Conservation (phyloP, 1,140 invertebrate species). For the Lutraria rhynchaena region DNA sequence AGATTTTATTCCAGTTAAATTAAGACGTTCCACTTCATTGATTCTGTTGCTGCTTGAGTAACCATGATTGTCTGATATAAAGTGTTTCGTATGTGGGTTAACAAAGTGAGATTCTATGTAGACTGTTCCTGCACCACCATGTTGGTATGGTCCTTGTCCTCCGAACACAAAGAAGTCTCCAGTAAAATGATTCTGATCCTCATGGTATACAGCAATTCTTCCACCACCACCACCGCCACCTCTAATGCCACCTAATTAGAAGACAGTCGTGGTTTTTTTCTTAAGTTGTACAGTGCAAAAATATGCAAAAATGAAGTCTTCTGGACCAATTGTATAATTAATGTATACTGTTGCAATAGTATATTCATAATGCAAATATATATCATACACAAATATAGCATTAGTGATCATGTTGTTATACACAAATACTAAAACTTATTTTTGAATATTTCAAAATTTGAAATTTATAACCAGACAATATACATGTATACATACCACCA, state of each 20-base stretch:
- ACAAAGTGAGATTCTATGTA: slow-evolving; percentile 65
- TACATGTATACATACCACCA: slow-evolving; percentile 44
- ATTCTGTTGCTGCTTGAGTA: slow-evolving; percentile 63
- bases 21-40: slow-evolving; percentile 62
- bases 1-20: slow-evolving; percentile 37
- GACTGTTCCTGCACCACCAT: slow-evolving; percentile 72
- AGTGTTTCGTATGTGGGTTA: slow-evolving; percentile 42
- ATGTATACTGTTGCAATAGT: no score
- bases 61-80: slow-evolving; percentile 64
- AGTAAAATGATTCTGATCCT: slow-evolving; percentile 67
- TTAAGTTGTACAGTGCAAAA: no score
- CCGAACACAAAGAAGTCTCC: slow-evolving; percentile 69
- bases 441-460: no score
- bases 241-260: slow-evolving; percentile 61
- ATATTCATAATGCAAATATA: no score
- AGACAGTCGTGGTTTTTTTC: no score
- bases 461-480: no score
- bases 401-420: no score
- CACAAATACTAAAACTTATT: no score
- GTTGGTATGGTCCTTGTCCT: slow-evolving; percentile 63
- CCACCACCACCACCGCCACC: slow-evolving; percentile 75
- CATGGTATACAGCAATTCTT: slow-evolving; percentile 72
- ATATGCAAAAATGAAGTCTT: no score
- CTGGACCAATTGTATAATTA: no score
- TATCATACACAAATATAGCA: no score